These are phyloP conservation scores for Marasmarcha lunaedactyla DNA, from an alignment of 2,888 invertebrate genomes.

Conservation along the genomic window DNA sequence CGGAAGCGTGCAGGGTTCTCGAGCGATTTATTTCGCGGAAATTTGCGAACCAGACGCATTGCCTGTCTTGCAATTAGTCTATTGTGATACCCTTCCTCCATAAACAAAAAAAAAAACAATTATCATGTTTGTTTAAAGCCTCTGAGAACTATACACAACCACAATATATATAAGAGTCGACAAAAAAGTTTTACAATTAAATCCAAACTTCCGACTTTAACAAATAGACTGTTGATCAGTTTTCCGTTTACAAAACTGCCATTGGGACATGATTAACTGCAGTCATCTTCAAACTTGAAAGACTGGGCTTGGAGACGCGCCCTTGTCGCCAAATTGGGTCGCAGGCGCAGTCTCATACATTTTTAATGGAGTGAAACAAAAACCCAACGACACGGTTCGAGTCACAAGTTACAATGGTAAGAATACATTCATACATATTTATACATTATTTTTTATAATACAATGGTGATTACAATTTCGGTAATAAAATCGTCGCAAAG, in stretches of 20 bases:
- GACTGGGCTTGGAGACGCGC: conserved; percentile 11
- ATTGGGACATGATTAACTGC: conserved; percentile 8
- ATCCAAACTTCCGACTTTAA: too few species aligned
- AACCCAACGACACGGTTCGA: conserved; percentile 39
- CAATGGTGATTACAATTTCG: conserved; percentile 49
- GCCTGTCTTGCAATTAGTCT: too few species aligned
- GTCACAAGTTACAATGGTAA: conserved; percentile 19
- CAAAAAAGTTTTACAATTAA: too few species aligned
- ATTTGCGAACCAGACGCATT: conserved; percentile 29
- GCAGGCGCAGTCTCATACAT: conserved; percentile 32
- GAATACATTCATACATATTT: conserved; percentile 43
- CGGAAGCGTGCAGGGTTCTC: conserved; percentile 33
- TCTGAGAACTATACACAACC: too few species aligned
- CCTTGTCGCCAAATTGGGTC: conserved; percentile 27
- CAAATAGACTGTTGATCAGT: too few species aligned
- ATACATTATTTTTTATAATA: conserved; percentile 56
- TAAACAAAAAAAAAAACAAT: too few species aligned
- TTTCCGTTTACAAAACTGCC: conserved; percentile 5
- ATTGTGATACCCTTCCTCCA: too few species aligned
- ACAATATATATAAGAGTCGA: too few species aligned
- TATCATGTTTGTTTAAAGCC: too few species aligned
- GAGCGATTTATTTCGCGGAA: conserved; percentile 47
- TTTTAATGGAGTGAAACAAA: conserved; percentile 51
- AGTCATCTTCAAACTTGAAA: conserved; percentile 16
- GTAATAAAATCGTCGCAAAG: conserved; percentile 34